phyloP scores from a whole-genome alignment of 1,140 invertebrate species.

The Lasaia peninsularis region DNA sequence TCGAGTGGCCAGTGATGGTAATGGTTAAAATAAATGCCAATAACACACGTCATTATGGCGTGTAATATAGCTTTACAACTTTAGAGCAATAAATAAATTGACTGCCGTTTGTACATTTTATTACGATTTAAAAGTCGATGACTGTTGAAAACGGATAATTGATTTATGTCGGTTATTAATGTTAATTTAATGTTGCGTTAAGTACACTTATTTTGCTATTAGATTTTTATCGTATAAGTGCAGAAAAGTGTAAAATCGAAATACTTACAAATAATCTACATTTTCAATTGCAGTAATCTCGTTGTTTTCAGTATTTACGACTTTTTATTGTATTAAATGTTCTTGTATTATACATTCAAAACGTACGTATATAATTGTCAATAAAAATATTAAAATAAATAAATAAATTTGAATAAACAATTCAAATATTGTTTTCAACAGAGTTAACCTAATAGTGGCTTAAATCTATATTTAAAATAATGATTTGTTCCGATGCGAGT shows the following conservation, averaged over 20 bases:
- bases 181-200: conserved; percentile 63
- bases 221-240: conserved; percentile 26
- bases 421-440: no score
- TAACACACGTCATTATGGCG: conserved; percentile 73
- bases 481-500: no score
- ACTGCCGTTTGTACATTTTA: conserved; percentile 75
- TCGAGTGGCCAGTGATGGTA: conserved; percentile 61
- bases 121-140: conserved; percentile 75
- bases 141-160: conserved; percentile 72
- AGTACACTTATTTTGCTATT: conserved; percentile 37
- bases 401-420: no score
- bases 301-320: not conserved
- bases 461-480: no score
- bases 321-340: not conserved
- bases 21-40: conserved; percentile 68
- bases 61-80: conserved; percentile 75
- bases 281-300: not conserved
- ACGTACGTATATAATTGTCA: no score
- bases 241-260: conserved; percentile 6
- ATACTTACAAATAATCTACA: not conserved
- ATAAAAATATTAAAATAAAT: no score
- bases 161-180: conserved; percentile 71
- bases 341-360: no score
- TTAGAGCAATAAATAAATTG: conserved; percentile 74
- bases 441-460: no score